Conservation (phyloP, 1,140 invertebrate genomes). For the Drosophila ananassae region DNA sequence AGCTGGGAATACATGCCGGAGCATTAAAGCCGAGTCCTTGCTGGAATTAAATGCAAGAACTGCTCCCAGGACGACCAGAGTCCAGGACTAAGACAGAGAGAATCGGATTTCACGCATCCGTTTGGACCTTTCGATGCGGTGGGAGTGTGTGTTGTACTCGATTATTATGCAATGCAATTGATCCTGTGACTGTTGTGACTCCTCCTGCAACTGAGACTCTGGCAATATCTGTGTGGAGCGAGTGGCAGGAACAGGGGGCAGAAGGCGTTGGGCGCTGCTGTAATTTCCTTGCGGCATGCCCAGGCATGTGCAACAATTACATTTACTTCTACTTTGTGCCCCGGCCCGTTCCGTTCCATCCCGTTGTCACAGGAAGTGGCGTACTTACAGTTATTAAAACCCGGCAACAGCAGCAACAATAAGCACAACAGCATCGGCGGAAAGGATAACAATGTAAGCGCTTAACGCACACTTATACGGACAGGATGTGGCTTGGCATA, state of each 20-base stretch:
- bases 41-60: slow-evolving; percentile 11
- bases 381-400: slow-evolving; percentile 76
- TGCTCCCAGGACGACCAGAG: neutral
- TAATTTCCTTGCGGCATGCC: slow-evolving; percentile 54
- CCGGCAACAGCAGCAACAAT: slow-evolving; percentile 52
- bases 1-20: slow-evolving; percentile 26
- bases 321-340: slow-evolving; percentile 48
- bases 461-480: slow-evolving; percentile 63
- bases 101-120: slow-evolving; percentile 22
- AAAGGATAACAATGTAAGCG: slow-evolving; percentile 71
- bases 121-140: slow-evolving; percentile 13
- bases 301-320: slow-evolving; percentile 69
- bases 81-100: slow-evolving; percentile 2
- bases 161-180: slow-evolving; percentile 38
- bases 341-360: slow-evolving; percentile 21
- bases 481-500: slow-evolving; percentile 54
- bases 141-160: neutral
- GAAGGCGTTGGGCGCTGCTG: neutral
- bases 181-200: slow-evolving; percentile 14
- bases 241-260: neutral
- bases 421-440: slow-evolving; percentile 40
- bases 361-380: slow-evolving; percentile 62
- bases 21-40: slow-evolving; percentile 26
- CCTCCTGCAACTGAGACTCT: slow-evolving; percentile 8
- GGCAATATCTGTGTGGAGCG: neutral